phyloP scores from a whole-genome alignment of 2,888 invertebrate species.

The Drosophila mulleri region DNA sequence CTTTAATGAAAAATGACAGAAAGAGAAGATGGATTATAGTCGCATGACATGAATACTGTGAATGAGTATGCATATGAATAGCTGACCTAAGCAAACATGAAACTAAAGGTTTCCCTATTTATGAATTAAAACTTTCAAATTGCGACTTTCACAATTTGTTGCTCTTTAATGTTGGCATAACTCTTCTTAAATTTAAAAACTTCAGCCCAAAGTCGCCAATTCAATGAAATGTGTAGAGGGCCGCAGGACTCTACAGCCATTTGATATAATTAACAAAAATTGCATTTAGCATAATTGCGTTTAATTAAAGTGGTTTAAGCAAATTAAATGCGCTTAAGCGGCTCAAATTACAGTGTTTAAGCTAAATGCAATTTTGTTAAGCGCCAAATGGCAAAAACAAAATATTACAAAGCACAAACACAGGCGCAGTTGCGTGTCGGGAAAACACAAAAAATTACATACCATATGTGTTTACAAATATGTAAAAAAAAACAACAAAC shows the following conservation, averaged over 20 bases:
- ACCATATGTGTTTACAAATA: conserved; percentile 36
- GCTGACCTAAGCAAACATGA: not conserved
- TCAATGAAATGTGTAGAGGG: not conserved
- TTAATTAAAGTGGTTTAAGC: conserved; percentile 72
- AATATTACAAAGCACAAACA: conserved; percentile 47
- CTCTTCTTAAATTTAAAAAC: not conserved
- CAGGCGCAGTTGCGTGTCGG: conserved; percentile 63
- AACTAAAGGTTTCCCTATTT: not conserved
- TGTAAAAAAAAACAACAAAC: conserved; percentile 5
- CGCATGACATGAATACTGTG: conserved; percentile 18
- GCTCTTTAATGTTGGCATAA: not conserved
- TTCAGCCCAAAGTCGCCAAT: not conserved
- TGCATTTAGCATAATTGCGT: conserved; percentile 59
- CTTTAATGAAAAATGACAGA: conserved; percentile 21
- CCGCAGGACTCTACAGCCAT: conserved; percentile 12
- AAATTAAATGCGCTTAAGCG: conserved; percentile 73
- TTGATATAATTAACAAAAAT: conserved; percentile 54
- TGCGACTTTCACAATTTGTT: too few species aligned
- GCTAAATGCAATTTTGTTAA: conserved; percentile 71
- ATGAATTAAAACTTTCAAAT: not conserved
- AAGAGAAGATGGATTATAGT: not conserved
- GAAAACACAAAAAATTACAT: conserved; percentile 37
- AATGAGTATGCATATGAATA: not conserved
- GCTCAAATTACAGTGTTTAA: conserved; percentile 76
- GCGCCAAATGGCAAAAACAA: conserved; percentile 36